These are phyloP conservation scores for Maniola hyperantus DNA, from an alignment of 2,888 invertebrate genomes.

Conservation along the genomic window DNA sequence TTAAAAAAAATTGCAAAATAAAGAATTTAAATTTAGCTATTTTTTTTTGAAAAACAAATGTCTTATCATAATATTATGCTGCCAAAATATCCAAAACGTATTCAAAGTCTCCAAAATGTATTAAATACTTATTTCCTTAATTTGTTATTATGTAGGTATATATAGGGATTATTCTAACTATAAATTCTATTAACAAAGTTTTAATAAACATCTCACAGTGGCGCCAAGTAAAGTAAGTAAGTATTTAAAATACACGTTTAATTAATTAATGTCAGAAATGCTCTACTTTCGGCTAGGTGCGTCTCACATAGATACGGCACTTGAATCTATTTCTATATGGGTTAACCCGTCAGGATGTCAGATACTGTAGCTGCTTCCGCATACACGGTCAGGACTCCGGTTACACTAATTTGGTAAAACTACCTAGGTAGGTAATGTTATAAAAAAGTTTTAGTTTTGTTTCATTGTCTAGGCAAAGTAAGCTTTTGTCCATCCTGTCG, in stretches of 20 bases:
- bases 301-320: constrained; percentile 11
- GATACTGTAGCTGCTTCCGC: constrained; percentile 14
- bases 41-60: too few relatives aligned
- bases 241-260: background rate
- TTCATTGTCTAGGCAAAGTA: background rate
- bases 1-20: too few relatives aligned
- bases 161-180: too few relatives aligned
- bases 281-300: constrained; percentile 24
- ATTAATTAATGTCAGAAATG: constrained; percentile 16
- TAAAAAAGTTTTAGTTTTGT: background rate
- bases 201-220: background rate
- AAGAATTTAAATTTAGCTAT: too few relatives aligned
- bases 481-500: too few relatives aligned
- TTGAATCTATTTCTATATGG: constrained; percentile 31
- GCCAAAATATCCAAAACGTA: too few relatives aligned
- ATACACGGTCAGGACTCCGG: background rate
- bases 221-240: background rate
- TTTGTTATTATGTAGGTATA: too few relatives aligned
- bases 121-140: too few relatives aligned
- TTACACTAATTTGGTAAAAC: background rate
- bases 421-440: too few relatives aligned
- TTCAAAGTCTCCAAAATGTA: too few relatives aligned
- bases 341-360: constrained; percentile 33
- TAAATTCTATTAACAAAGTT: background rate
- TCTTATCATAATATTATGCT: too few relatives aligned